These are phyloP conservation scores for Pollenia angustigena DNA, from an alignment of 2,888 invertebrate genomes.

Conservation along the genomic window DNA sequence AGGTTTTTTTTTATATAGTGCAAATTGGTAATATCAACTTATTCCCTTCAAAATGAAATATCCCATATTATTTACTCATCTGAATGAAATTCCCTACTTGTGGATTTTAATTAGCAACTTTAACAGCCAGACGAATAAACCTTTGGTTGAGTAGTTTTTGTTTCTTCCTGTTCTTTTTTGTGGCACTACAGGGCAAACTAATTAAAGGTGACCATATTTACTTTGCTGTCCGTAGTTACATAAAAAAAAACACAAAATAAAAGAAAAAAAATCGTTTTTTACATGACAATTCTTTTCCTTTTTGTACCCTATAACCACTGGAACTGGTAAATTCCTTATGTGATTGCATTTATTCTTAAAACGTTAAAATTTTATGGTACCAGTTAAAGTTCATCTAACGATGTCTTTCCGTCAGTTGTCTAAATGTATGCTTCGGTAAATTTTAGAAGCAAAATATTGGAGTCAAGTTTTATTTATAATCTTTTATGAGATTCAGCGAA, in stretches of 20 bases:
- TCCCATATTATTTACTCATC: too few relatives aligned
- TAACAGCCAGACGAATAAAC: constrained; percentile 8
- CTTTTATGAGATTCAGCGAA: too few relatives aligned
- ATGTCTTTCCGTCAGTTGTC: too few relatives aligned
- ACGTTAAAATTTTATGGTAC: too few relatives aligned
- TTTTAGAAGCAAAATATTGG: too few relatives aligned
- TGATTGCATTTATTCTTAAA: too few relatives aligned
- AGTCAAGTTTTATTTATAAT: too few relatives aligned
- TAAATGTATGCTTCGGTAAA: too few relatives aligned
- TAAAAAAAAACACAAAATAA: background rate
- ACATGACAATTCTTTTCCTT: background rate
- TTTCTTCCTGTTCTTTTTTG: background rate
- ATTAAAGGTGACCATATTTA: constrained; percentile 59
- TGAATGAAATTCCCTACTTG: background rate
- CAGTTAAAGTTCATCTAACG: too few relatives aligned
- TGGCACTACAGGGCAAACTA: constrained; percentile 14
- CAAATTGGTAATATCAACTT: background rate
- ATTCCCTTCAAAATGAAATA: background rate
- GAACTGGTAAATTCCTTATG: too few relatives aligned
- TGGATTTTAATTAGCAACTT: constrained; percentile 40
- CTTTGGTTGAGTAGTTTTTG: constrained; percentile 35
- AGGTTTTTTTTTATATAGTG: too few relatives aligned
- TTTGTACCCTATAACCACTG: background rate
- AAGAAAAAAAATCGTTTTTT: background rate
- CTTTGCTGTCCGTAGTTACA: constrained; percentile 2